Conservation (phyloP, 2,113 vertebrate genomes). For the Pelobates fuscus region DNA sequence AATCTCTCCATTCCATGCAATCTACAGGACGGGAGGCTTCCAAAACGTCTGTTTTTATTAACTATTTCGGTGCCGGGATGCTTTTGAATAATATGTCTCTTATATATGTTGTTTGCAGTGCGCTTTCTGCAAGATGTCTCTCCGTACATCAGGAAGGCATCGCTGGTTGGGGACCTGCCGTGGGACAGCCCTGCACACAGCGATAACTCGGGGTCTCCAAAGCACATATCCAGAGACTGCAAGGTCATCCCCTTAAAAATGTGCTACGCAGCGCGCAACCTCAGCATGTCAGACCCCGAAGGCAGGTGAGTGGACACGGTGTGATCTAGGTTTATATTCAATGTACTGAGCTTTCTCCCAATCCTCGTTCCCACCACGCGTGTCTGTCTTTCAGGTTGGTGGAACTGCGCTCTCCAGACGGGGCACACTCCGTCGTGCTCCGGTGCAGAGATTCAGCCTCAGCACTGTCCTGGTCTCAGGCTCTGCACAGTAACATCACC, state of each 20-base stretch:
- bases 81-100: no score
- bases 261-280: slow-evolving; percentile 92
- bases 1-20: no score
- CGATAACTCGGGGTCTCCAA: slow-evolving; percentile 86
- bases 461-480: slow-evolving; percentile 90
- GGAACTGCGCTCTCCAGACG: slow-evolving; percentile 93
- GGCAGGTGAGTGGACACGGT: slow-evolving; percentile 77
- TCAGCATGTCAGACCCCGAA: slow-evolving; percentile 95
- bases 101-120: slow-evolving; percentile 71
- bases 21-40: no score
- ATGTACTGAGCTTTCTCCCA: neutral
- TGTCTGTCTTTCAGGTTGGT: slow-evolving; percentile 74
- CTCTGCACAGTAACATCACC: slow-evolving; percentile 89
- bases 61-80: no score
- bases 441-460: slow-evolving; percentile 88
- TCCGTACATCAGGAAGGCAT: slow-evolving; percentile 92
- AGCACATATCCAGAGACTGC: slow-evolving; percentile 79
- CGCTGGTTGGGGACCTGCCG: slow-evolving; percentile 85
- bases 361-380: neutral
- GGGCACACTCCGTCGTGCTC: slow-evolving; percentile 88
- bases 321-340: neutral
- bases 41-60: no score
- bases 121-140: slow-evolving; percentile 95
- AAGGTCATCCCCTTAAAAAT: slow-evolving; percentile 94
- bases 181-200: slow-evolving; percentile 91